phyloP scores from a whole-genome alignment of 2,888 invertebrate genomes.

The Fragum fragum region DNA sequence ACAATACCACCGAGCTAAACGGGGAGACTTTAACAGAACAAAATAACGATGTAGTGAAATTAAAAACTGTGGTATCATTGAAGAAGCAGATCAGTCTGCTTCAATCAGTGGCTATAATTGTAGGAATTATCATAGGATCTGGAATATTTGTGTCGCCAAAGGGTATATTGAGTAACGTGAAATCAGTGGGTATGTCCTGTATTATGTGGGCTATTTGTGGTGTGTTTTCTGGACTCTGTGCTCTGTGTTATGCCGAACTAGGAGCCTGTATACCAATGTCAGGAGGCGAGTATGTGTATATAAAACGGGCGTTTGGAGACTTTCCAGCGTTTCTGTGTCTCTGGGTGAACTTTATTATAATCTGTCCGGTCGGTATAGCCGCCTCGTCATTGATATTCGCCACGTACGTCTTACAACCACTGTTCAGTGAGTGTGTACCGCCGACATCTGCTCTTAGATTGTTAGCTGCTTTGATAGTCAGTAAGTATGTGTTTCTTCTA shows the following conservation, averaged over 20 bases:
- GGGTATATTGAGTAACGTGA: constrained; percentile 94
- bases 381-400: constrained; percentile 85
- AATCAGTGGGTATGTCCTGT: constrained; percentile 92
- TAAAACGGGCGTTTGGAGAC: constrained; percentile 84
- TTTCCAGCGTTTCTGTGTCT: constrained; percentile 84
- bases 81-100: constrained; percentile 79
- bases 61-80: constrained; percentile 69
- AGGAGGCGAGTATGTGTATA: constrained; percentile 88
- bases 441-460: constrained; percentile 78
- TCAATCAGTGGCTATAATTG: constrained; percentile 81
- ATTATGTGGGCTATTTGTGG: constrained; percentile 97
- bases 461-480: constrained; percentile 79
- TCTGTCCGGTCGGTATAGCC: constrained; percentile 84
- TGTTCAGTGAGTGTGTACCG: constrained; percentile 82
- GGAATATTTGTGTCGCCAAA: constrained; percentile 98
- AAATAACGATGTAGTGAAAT: constrained; percentile 20
- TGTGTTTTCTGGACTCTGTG: constrained; percentile 92
- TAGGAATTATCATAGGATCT: constrained; percentile 96
- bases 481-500: no score
- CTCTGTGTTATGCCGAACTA: constrained; percentile 95
- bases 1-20: not conserved
- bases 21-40: not conserved
- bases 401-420: constrained; percentile 82
- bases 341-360: constrained; percentile 84
- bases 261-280: constrained; percentile 94